A percentile compares a stretch with the other conserved stretches of the same genome.
These are phyloP conservation scores for Larimichthys crocea DNA, from an alignment of 2,113 vertebrate genomes.

Conservation along the genomic window DNA sequence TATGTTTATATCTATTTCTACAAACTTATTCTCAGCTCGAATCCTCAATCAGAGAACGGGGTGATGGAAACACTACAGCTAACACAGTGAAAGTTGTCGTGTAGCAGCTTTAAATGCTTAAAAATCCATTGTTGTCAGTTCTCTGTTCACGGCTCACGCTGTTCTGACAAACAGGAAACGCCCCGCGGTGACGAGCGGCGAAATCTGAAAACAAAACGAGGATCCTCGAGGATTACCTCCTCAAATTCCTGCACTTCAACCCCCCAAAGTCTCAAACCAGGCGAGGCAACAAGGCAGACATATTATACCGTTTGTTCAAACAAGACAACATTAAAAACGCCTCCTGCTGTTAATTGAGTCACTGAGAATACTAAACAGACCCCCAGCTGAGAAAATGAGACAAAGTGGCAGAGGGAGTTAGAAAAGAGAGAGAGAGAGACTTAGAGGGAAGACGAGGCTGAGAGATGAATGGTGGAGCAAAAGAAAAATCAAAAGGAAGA, in stretches of 20 bases:
- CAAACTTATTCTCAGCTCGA: too few species aligned
- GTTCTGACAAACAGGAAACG: constrained; percentile 2
- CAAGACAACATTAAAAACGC: constrained; percentile 1
- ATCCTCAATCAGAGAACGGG: too few species aligned
- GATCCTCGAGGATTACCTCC: constrained; percentile 21
- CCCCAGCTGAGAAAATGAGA: not conserved
- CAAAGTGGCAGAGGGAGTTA: not conserved
- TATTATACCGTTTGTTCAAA: constrained; percentile 32
- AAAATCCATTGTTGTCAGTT: too few species aligned
- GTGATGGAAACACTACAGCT: too few species aligned
- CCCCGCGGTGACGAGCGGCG: not conserved
- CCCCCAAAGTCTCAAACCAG: constrained; percentile 24
- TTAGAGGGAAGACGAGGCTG: not conserved
- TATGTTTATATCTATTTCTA: too few species aligned
- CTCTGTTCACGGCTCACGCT: not conserved
- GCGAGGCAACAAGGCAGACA: constrained; percentile 1
- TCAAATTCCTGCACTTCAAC: constrained; percentile 18
- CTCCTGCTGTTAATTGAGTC: constrained; percentile 9
- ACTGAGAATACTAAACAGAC: constrained; percentile 27
- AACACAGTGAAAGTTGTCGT: too few species aligned
- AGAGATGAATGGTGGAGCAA: not conserved
- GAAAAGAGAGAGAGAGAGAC: not conserved
- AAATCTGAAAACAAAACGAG: constrained; percentile 11
- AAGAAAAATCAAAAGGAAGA: not conserved
- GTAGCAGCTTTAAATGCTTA: too few species aligned